A percentile compares a stretch with the other conserved stretches of the same genome.
These are phyloP conservation scores for Omphaloscelis lunosa DNA, from an alignment of 2,888 invertebrate genomes.

Conservation along the genomic window DNA sequence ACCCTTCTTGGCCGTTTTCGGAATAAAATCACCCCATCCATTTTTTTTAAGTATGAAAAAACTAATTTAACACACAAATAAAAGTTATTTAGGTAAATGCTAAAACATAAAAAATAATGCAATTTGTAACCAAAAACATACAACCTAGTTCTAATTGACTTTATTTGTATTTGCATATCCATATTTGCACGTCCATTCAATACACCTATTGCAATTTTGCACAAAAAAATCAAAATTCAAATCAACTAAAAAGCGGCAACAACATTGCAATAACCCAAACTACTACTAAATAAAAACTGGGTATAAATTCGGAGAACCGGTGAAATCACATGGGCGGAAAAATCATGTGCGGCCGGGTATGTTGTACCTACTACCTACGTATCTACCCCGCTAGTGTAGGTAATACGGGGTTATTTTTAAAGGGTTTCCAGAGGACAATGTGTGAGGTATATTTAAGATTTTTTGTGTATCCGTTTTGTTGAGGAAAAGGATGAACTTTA, in stretches of 20 bases:
- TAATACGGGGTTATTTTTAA: conserved; percentile 65
- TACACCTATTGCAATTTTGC: conserved; percentile 8
- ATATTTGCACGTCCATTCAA: neutral
- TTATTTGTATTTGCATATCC: neutral
- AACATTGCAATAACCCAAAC: conserved; percentile 39
- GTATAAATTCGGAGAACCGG: conserved; percentile 59
- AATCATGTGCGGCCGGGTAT: conserved; percentile 68
- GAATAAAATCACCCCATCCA: neutral
- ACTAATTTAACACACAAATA: too few relatives aligned
- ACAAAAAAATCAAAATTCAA: conserved; percentile 22
- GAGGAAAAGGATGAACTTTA: neutral
- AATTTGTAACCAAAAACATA: neutral
- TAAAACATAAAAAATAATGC: neutral
- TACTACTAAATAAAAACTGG: conserved; percentile 66
- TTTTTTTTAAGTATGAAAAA: neutral
- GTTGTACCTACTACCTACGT: conserved; percentile 56
- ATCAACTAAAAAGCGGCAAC: conserved; percentile 34
- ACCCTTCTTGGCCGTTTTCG: too few relatives aligned
- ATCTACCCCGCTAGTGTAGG: conserved; percentile 37
- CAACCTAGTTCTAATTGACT: neutral
- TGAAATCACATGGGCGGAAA: conserved; percentile 67
- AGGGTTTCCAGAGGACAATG: conserved; percentile 51
- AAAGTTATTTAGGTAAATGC: neutral
- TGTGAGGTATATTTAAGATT: conserved; percentile 45
- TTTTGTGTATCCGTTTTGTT: conserved; percentile 35